These are phyloP conservation scores for Brenthis ino DNA, from an alignment of 2,888 invertebrate genomes.

Conservation along the genomic window DNA sequence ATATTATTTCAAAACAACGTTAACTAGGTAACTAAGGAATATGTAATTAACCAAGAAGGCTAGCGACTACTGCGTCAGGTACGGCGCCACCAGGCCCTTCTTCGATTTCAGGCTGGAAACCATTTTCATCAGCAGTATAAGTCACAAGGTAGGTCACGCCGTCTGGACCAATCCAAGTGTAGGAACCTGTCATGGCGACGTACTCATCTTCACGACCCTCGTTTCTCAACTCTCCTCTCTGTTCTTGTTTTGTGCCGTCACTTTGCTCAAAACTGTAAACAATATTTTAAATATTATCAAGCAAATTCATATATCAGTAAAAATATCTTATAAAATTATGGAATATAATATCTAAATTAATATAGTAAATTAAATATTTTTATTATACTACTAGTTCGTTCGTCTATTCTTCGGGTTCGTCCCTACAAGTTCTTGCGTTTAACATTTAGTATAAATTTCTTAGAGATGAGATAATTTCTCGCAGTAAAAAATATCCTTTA, in stretches of 20 bases:
- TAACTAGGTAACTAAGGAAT: conserved; percentile 25
- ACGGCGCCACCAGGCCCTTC: conserved; percentile 54
- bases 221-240: conserved; percentile 69
- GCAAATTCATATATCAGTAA: too few relatives aligned
- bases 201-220: conserved; percentile 69
- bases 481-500: too few relatives aligned
- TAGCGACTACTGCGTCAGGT: conserved; percentile 47
- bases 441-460: too few relatives aligned
- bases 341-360: too few relatives aligned
- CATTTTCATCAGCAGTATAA: conserved; percentile 69
- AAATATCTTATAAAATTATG: too few relatives aligned
- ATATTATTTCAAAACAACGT: conserved; percentile 21
- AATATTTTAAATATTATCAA: background rate
- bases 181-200: conserved; percentile 67
- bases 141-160: conserved; percentile 73
- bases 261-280: conserved; percentile 62
- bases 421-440: too few relatives aligned
- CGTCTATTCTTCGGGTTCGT: too few relatives aligned
- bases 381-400: too few relatives aligned
- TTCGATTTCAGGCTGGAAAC: conserved; percentile 57
- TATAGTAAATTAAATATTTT: too few relatives aligned
- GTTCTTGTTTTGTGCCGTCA: conserved; percentile 66
- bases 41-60: conserved; percentile 45
- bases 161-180: conserved; percentile 73
- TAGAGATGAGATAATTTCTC: too few relatives aligned